Conservation (phyloP, 92 coral and sea anemone species). For the Porites evermanni region DNA sequence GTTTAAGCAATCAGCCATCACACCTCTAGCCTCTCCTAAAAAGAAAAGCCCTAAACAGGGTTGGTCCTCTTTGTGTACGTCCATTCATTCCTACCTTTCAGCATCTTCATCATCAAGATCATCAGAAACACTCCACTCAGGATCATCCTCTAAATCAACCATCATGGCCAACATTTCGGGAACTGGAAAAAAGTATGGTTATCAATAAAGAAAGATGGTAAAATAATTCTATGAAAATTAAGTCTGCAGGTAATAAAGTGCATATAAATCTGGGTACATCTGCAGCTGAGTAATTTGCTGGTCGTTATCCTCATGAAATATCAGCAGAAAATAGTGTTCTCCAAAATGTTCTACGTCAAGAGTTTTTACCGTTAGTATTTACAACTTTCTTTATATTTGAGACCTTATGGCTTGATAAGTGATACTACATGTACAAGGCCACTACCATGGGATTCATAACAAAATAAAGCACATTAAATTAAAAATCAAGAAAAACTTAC, state of each 20-base stretch:
- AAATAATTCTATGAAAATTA: neutral
- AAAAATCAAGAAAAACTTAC: conserved; percentile 53
- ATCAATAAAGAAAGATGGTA: neutral
- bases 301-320: too few species aligned
- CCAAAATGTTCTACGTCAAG: too few species aligned
- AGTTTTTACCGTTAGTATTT: too few species aligned
- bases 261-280: too few species aligned
- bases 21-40: neutral
- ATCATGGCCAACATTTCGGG: conserved; percentile 99
- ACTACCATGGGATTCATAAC: neutral
- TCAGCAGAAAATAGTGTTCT: too few species aligned
- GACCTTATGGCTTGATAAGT: too few species aligned
- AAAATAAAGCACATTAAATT: neutral
- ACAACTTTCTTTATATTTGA: too few species aligned
- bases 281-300: too few species aligned
- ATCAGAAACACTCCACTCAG: conserved; percentile 95
- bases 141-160: conserved; percentile 97
- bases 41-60: neutral
- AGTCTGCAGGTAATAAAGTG: too few species aligned
- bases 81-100: conserved; percentile 76
- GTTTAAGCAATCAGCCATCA: neutral
- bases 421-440: too few species aligned
- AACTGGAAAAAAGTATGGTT: conserved; percentile 43
- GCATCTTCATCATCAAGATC: conserved; percentile 96
- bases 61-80: neutral